phyloP scores from a whole-genome alignment of 2,113 vertebrate genomes.

The Amphiprion percula region DNA sequence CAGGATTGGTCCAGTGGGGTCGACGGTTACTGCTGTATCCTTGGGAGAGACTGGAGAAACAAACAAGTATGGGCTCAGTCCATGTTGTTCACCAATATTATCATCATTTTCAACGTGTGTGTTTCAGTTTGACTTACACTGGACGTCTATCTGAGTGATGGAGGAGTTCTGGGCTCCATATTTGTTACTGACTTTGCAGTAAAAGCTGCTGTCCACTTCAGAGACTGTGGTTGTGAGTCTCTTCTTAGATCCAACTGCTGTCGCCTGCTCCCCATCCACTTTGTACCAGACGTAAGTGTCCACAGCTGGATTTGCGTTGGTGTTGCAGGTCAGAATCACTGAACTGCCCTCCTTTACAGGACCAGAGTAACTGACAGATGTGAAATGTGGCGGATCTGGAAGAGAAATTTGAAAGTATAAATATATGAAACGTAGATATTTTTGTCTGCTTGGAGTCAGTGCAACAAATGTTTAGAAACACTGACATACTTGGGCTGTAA shows the following conservation, averaged over 20 bases:
- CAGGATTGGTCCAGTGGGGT: slow-evolving; percentile 51
- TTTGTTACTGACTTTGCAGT: slow-evolving; percentile 65
- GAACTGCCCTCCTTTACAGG: slow-evolving; percentile 60
- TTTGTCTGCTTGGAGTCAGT: no score
- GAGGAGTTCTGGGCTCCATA: slow-evolving; percentile 71
- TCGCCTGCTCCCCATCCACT: slow-evolving; percentile 48
- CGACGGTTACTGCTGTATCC: slow-evolving; percentile 51
- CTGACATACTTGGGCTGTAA: no score
- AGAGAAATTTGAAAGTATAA: slow-evolving; percentile 1
- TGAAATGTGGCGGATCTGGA: slow-evolving; percentile 79
- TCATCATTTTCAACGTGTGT: not conserved
- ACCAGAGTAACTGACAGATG: slow-evolving; percentile 44
- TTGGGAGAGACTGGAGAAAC: slow-evolving; percentile 73
- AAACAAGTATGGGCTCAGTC: not conserved
- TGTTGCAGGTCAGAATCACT: slow-evolving; percentile 73
- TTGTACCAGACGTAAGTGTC: slow-evolving; percentile 77
- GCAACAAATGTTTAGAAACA: no score
- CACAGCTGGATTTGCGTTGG: slow-evolving; percentile 73
- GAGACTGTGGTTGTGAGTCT: slow-evolving; percentile 11
- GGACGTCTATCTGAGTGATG: slow-evolving; percentile 60
- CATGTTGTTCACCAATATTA: not conserved
- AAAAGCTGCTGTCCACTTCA: slow-evolving; percentile 54
- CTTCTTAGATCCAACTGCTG: slow-evolving; percentile 21
- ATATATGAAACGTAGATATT: not conserved
- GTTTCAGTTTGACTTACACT: slow-evolving; percentile 59